phyloP scores from a whole-genome alignment of 2,888 invertebrate genomes.

The Chaitophorus viminalis region DNA sequence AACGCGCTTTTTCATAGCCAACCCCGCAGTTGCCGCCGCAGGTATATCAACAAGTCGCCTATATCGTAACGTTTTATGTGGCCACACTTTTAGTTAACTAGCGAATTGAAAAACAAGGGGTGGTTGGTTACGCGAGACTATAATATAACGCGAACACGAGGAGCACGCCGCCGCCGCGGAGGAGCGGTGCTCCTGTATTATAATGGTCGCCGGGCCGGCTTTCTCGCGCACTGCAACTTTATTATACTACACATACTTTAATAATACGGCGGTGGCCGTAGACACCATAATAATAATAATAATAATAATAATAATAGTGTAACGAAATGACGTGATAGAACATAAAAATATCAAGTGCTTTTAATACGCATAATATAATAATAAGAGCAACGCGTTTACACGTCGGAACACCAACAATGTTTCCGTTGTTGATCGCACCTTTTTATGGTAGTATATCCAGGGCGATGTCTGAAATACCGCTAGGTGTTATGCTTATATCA shows the following conservation, averaged over 20 bases:
- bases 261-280: too few relatives aligned
- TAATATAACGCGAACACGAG: not conserved
- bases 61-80: slow-evolving; percentile 63
- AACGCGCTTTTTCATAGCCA: not conserved
- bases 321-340: not conserved
- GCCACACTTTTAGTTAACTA: slow-evolving; percentile 50
- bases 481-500: too few relatives aligned
- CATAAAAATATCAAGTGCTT: not conserved
- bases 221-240: not conserved
- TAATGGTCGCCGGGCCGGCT: not conserved
- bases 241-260: not conserved
- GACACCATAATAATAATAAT: too few relatives aligned
- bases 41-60: slow-evolving; percentile 63
- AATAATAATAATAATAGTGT: too few relatives aligned
- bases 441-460: too few relatives aligned
- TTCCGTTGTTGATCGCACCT: too few relatives aligned
- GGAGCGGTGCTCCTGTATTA: too few relatives aligned
- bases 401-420: too few relatives aligned
- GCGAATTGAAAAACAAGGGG: slow-evolving; percentile 59
- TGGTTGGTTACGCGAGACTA: not conserved
- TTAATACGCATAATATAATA: not conserved
- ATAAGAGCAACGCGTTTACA: too few relatives aligned
- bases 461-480: too few relatives aligned
- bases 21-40: not conserved
- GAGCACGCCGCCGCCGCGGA: not conserved